A percentile compares a stretch with the other conserved stretches of the same genome.
Evolutionary conservation across 2,113 vertebrate genomes (phyloP).

Genomic region (Lycaon pictus): DNA sequence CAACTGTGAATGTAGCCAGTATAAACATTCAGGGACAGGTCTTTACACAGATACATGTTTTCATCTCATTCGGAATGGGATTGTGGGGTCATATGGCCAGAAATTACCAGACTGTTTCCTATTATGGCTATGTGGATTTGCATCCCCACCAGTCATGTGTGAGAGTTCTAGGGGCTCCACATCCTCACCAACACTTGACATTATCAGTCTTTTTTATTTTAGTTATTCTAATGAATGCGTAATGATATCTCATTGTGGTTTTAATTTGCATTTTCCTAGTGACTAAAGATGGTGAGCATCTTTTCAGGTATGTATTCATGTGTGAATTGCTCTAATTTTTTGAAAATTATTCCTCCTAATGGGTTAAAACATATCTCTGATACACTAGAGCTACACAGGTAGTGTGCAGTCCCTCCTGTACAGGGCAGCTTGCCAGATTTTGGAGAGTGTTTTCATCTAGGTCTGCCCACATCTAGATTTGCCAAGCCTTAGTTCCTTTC

Average conservation of each 20-base stretch:
- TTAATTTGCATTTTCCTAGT: not conserved
- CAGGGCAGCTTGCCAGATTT: not conserved
- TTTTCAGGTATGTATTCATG: not conserved
- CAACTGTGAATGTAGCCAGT: not conserved
- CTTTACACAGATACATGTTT: not conserved
- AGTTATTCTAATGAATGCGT: not conserved
- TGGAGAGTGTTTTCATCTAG: not conserved
- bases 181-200: not conserved
- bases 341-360: not conserved
- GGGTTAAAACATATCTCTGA: not conserved
- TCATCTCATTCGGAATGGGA: not conserved
- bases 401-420: fast-evolving
- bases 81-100: not conserved
- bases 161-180: fast-evolving
- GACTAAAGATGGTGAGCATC: not conserved
- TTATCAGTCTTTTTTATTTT: not conserved
- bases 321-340: not conserved
- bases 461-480: not conserved
- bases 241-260: not conserved
- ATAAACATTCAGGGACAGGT: not conserved
- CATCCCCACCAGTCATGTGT: fast-evolving
- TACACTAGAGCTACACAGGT: not conserved
- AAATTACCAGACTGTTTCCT: not conserved
- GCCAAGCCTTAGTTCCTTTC: not conserved
- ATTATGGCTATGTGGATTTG: fast-evolving